phyloP scores from a whole-genome alignment of 2,797 vertebrate species.

The Zalophus californianus region DNA sequence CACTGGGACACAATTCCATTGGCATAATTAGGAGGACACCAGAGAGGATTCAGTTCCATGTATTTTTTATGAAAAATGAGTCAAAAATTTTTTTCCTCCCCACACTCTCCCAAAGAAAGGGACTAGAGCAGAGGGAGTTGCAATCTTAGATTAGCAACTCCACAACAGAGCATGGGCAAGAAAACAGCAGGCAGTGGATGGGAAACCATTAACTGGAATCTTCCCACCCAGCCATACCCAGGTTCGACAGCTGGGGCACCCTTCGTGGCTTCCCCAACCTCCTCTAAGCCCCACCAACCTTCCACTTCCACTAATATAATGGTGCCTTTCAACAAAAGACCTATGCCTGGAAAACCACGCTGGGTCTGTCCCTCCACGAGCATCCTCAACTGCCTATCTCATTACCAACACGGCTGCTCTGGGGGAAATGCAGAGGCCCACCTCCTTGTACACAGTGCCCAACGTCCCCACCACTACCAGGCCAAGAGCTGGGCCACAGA shows the following conservation, averaged over 20 bases:
- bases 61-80: slow-evolving; percentile 34
- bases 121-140: background rate
- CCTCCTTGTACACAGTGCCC: background rate
- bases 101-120: slow-evolving; percentile 16
- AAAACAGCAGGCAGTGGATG: background rate
- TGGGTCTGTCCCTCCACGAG: background rate
- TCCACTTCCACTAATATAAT: background rate
- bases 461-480: background rate
- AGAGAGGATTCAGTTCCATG: background rate
- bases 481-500: background rate
- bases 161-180: background rate
- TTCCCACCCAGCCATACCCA: background rate
- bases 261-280: background rate
- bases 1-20: background rate
- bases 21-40: background rate
- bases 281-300: background rate
- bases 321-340: background rate
- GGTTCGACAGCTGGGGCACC: background rate
- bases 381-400: background rate
- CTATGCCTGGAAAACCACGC: background rate
- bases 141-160: background rate
- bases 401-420: background rate
- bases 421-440: background rate
- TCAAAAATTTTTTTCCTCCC: slow-evolving; percentile 1
- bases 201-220: background rate